Evolutionary conservation across 2,797 vertebrate species (phyloP).

Genomic region (Hephaestus fuliginosus): DNA sequence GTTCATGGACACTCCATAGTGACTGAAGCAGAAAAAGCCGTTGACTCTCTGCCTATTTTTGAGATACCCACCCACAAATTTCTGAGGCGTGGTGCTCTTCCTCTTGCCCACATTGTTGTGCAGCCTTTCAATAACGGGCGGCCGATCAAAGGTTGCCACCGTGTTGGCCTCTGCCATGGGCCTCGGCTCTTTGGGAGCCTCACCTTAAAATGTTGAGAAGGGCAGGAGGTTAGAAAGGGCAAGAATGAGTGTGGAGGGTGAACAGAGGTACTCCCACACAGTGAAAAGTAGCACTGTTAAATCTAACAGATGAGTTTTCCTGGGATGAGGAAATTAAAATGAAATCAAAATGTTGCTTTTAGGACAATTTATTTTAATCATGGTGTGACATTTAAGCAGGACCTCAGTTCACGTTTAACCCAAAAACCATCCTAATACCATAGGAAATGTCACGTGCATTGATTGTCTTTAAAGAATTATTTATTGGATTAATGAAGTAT

Average conservation of each 20-base stretch:
- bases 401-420: background rate
- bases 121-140: conserved; percentile 97
- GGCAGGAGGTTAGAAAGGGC: background rate
- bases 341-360: background rate
- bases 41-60: background rate
- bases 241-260: background rate
- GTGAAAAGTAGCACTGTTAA: background rate
- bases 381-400: background rate
- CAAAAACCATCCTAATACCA: background rate
- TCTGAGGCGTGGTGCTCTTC: conserved; percentile 99
- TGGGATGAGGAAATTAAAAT: background rate
- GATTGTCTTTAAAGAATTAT: background rate
- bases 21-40: background rate
- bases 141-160: conserved; percentile 93
- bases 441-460: background rate
- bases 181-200: conserved; percentile 91
- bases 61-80: conserved; percentile 94
- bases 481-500: background rate
- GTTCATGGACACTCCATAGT: background rate
- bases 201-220: conserved; percentile 77
- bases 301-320: background rate
- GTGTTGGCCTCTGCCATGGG: conserved; percentile 89
- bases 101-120: conserved; percentile 96
- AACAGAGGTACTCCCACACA: background rate
- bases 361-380: background rate